Percentiles rank a stretch among this genome's conserved stretches.
phyloP scores from a whole-genome alignment of 2,888 invertebrate genomes.

The Crossocerus cetratus region DNA sequence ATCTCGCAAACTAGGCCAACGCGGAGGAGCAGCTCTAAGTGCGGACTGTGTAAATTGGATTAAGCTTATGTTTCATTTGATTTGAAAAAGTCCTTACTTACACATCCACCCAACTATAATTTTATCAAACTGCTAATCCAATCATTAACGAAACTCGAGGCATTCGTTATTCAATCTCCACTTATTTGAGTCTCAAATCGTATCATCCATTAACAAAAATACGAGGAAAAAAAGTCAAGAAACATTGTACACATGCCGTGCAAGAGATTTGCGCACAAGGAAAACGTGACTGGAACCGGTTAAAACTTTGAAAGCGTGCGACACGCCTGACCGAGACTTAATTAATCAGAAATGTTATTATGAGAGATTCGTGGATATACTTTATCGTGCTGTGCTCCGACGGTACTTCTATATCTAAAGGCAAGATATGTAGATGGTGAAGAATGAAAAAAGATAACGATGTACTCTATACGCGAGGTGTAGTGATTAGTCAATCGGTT shows the following conservation, averaged over 20 bases:
- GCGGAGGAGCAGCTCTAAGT: background rate
- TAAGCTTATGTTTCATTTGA: conserved; percentile 22
- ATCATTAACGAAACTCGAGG: background rate
- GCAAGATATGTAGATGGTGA: conserved; percentile 9
- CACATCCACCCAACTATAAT: too few species aligned
- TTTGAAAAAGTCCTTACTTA: conserved; percentile 7
- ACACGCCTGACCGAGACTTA: conserved; percentile 37
- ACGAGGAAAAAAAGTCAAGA: background rate
- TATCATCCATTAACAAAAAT: background rate
- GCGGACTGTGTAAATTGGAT: conserved; percentile 21
- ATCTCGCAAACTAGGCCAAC: conserved; percentile 5
- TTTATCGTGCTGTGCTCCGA: conserved; percentile 47
- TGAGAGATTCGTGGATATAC: conserved; percentile 58
- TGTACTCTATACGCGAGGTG: conserved; percentile 1
- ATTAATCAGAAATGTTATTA: conserved; percentile 59
- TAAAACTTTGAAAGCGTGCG: conserved; percentile 7
- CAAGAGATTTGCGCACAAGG: conserved; percentile 62
- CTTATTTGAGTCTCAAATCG: background rate
- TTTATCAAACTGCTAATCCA: background rate
- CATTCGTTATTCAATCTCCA: background rate
- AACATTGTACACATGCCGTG: conserved; percentile 21
- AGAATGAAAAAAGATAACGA: background rate
- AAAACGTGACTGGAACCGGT: too few species aligned
- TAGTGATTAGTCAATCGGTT: conserved; percentile 29
- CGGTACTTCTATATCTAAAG: conserved; percentile 18